Evolutionary conservation across 1,140 invertebrate genomes (phyloP), one percentile per base, ranked within the genome.

Genomic region (Drosophila murphyi): DNA sequence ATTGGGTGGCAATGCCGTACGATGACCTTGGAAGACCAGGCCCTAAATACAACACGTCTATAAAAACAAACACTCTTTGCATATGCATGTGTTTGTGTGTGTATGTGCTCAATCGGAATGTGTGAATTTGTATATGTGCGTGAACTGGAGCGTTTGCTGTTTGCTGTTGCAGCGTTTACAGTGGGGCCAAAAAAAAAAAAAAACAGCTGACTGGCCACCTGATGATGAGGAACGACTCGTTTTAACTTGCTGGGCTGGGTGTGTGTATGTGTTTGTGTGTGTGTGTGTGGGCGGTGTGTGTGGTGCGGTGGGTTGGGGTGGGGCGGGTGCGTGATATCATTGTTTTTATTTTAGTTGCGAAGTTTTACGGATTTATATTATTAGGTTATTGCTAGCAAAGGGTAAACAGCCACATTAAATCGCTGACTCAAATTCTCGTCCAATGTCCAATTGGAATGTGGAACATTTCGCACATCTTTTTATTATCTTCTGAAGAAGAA

Each of bases 11-110:
- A 77, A 77, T 77, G 75, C 71, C 75, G 75, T 77, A 37, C 75
- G 63, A 73, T 67, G 75, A 77, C 75, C 75, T 77, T 77, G 75
- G 75, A 62, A 68, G 71, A 73, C 41, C 35, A 63, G 63, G 75
- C 68, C 73, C 73, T 72, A 76, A 72, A 75, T 60, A 34, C 68
- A 65, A 51, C 39, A 60, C 43, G 68, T 41, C 62, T 72, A 71
- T 62, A 64, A 72, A 64, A 64, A 72, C 68, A 72, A 72, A 76
- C 73, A 59, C 35, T 12, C 2, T n/a, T 41, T 52, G 34, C 61
- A 12, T 6, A 37, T 20, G 35, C 12, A 31, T 32, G 48, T 35
- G 34, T 62, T 12, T 12, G 31, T 35, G 51, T 54, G 28, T 47
- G 51, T 63, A 37, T 39, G 37, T 63, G 12, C 4, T 10, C 59